Evolutionary conservation across 2,888 invertebrate genomes (phyloP), one percentile per base, ranked within the genome.

Genomic region (Cataglyphis rosenhaueri): DNA sequence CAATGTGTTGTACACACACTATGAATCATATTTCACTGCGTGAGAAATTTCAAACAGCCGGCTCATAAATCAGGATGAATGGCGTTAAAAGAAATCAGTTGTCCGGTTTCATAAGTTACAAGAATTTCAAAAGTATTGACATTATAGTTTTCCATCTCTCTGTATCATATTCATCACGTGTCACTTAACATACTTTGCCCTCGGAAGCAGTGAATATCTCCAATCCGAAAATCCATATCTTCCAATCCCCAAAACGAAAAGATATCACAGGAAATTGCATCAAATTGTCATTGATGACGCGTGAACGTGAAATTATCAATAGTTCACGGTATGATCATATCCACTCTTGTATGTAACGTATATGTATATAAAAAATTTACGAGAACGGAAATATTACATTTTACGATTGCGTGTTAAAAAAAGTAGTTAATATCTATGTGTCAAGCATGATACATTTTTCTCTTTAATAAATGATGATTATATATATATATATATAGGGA

Each of bases 71-170:
- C 76, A 70, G 18, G 32, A 76, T 66, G 32, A 21, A n/a, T 25
- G 29, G 29, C 21, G 41, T 76, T 70, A 35, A 73, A 52, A 75
- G 55, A 52, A 75, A 65, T 76, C 38, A 68, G 55, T 55, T 55
- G 55, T 68, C 44, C 38, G 15, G 38, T 29, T 76, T 55, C n/a
- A 41, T 29, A 57, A 68, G n/a, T 68, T 70, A n/a, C 70, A 9
- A 12, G 55, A 76, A 76, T 68, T 70, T 76, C 29, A 15, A 68
- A 76, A 68, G 41, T 76, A 76, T 76, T 57, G 76, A 29, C 71
- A 76, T 57, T 57, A 41, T 41, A 76, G 2, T 76, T 76, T 21
- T 29, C 70, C 29, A 29, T 10, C 32, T 48, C 8, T n/a, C 48
- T 35, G 21, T 18, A 32, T 70, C 41, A 52, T 41, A 76, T 76